phyloP scores from a whole-genome alignment of 1,140 invertebrate genomes.

The Dreissena polymorpha region DNA sequence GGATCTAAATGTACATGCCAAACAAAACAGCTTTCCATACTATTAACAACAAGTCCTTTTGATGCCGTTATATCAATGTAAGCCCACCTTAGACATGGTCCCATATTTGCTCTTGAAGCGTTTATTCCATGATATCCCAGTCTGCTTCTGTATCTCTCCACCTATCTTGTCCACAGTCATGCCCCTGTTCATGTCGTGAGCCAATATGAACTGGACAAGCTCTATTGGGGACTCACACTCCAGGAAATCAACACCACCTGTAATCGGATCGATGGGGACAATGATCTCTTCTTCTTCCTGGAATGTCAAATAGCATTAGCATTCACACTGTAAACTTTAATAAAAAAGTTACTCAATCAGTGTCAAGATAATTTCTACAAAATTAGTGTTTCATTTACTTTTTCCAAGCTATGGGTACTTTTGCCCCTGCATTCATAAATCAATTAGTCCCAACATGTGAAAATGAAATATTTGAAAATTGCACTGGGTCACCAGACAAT shows the following conservation, averaged over 20 bases:
- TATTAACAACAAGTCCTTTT: too few species aligned
- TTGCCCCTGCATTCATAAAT: too few species aligned
- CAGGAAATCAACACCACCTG: slow-evolving; percentile 67
- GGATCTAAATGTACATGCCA: too few species aligned
- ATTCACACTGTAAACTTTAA: not conserved
- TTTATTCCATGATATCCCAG: slow-evolving; percentile 79
- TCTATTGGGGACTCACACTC: slow-evolving; percentile 74
- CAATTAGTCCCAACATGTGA: too few species aligned
- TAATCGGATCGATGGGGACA: slow-evolving; percentile 56
- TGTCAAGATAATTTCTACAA: too few species aligned
- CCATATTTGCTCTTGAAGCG: slow-evolving; percentile 75
- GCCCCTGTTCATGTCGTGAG: slow-evolving; percentile 51
- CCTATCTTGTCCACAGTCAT: slow-evolving; percentile 73
- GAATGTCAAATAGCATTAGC: not conserved
- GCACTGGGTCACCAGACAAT: too few species aligned
- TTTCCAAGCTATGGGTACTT: too few species aligned
- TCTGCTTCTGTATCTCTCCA: slow-evolving; percentile 75
- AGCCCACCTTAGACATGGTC: slow-evolving; percentile 73
- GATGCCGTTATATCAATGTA: too few species aligned
- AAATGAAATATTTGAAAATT: too few species aligned
- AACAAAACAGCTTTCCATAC: too few species aligned
- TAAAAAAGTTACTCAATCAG: too few species aligned
- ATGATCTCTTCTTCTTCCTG: slow-evolving; percentile 66
- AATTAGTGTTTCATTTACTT: too few species aligned
- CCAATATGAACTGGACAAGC: slow-evolving; percentile 70